Base-by-base conservation (phyloP, 2,888 invertebrate species). In the Hyalella azteca region DNA sequence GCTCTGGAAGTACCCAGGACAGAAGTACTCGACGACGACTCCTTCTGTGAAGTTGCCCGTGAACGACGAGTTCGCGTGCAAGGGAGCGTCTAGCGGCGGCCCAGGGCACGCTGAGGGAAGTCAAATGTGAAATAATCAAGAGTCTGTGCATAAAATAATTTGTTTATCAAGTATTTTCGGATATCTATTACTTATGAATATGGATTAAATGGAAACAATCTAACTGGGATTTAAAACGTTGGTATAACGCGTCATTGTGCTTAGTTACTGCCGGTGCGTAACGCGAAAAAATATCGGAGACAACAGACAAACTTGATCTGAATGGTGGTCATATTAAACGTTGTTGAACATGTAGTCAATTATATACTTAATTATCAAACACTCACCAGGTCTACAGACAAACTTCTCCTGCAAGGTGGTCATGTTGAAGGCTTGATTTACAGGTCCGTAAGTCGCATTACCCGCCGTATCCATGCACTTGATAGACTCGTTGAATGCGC, bases 91-190 rank as follows among this genome's bases (percentile, higher is more conserved):
- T 5, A 77, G 36, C 13, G 77, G 73, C 4, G 77, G 73, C 0
- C 66, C 50, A 0, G n/a, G 32, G 39, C 80, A 80, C 26, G n/a
- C 80, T 80, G 77, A 5, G 50, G 45, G n/a, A 29, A 26, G 1
- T 41, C 4, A 13, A 40, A 5, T 4, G 26, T 5, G n/a, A 22
- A 5, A 50, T 19, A 36, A 32, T 11, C 13, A 19, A 29, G 15
- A 3, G n/a, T n/a, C n/a, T n/a, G n/a, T n/a, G n/a, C n/a, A n/a
- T n/a, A n/a, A n/a, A n/a, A n/a, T n/a, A n/a, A n/a, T n/a, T n/a
- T n/a, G n/a, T n/a, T n/a, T n/a, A n/a, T n/a, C n/a, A n/a, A n/a
- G n/a, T n/a, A n/a, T n/a, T n/a, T n/a, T n/a, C n/a, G n/a, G n/a
- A n/a, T n/a, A n/a, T n/a, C n/a, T n/a, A n/a, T n/a, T n/a, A n/a